Conservation (phyloP, 2,888 invertebrate species). For the Rhopalosiphum nymphaeae region DNA sequence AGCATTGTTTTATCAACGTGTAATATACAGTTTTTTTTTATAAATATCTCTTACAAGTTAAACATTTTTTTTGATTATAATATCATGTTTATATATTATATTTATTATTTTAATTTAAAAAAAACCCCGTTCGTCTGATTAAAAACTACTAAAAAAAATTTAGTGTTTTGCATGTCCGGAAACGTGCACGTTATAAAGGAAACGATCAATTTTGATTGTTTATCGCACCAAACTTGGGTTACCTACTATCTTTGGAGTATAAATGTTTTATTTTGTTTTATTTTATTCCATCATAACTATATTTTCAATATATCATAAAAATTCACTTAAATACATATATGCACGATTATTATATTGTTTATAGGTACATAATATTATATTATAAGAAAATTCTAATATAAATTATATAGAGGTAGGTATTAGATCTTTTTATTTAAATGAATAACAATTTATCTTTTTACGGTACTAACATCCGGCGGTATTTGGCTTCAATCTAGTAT, state of each 20-base stretch:
- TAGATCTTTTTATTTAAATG: not conserved
- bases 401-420: accelerated
- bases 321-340: not conserved
- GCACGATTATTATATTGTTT: not conserved
- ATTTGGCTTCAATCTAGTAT: not conserved
- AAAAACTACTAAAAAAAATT: not conserved
- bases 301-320: not conserved
- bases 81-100: not conserved
- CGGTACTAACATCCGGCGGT: not conserved
- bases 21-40: not conserved
- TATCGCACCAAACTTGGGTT: not conserved
- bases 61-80: not conserved
- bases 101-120: conserved; percentile 1
- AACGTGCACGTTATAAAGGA: not conserved
- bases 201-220: conserved; percentile 37
- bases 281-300: not conserved
- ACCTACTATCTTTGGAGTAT: not conserved
- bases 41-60: not conserved
- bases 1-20: not conserved
- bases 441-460: not conserved
- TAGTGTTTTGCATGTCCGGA: conserved; percentile 23
- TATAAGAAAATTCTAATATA: not conserved
- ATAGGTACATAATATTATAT: not conserved
- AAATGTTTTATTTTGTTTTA: conserved; percentile 12
- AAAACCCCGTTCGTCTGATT: not conserved